Evolutionary conservation across 2,113 vertebrate species (phyloP).

Genomic region (Chinchilla lanigera): DNA sequence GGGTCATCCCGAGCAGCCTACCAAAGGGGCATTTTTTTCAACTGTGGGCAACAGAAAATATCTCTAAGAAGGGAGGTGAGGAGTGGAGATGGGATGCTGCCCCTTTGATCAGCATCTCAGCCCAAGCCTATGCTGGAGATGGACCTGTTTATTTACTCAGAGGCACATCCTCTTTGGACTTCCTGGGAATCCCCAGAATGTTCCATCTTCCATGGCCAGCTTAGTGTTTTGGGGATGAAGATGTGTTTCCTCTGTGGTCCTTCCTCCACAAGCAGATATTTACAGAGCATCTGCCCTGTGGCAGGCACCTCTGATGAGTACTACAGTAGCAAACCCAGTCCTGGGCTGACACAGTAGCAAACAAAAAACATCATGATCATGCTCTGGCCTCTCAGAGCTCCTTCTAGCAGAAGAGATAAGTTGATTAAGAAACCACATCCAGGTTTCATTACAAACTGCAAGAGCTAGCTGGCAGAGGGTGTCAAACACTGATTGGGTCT

Average conservation of each 20-base stretch:
- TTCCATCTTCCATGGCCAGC: neutral
- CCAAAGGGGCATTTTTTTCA: neutral
- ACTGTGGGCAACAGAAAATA: neutral
- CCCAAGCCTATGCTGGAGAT: neutral
- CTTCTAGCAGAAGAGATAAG: neutral
- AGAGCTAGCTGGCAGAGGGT: neutral
- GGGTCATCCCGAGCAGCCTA: neutral
- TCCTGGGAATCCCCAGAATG: neutral
- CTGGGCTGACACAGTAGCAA: neutral
- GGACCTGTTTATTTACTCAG: neutral
- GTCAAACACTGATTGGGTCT: neutral
- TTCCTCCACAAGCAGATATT: neutral
- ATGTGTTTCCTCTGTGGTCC: neutral
- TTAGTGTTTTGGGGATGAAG: neutral
- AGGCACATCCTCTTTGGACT: neutral
- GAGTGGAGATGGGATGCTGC: neutral
- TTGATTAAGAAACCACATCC: neutral
- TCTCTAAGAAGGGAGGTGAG: neutral
- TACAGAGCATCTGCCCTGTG: neutral
- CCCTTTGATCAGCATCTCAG: neutral
- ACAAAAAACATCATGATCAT: neutral
- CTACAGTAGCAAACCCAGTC: neutral
- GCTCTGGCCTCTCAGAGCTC: neutral
- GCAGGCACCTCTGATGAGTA: fast-evolving
- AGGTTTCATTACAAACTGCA: neutral